Base-by-base conservation (phyloP, 1,140 invertebrate species). In the Globodera rostochiensis region DNA sequence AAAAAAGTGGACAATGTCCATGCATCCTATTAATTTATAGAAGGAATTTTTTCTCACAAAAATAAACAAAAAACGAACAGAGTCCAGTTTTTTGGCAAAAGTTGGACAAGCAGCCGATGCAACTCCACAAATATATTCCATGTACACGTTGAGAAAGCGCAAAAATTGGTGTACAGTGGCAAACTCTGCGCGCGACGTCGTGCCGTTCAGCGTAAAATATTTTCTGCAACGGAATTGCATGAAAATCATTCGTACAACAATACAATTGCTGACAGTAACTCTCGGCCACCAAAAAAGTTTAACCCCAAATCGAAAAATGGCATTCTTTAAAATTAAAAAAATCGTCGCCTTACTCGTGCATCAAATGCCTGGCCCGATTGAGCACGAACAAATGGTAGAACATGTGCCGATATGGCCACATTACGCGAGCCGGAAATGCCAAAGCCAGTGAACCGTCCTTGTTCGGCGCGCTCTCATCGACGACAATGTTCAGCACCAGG, bases 371-470 rank as follows among this genome's bases (percentile, higher is more conserved):
- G 9, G 82, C 82, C 7, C 82, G 77, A 25, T 83, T 74, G 3
- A 83, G 49, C n/a, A 83, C 11, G 45, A 83, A 83, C 5, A 64
- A 57, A 19, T 83, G 73, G 45, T 47, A 50, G 74, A 83, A 83
- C 5, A 83, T 25, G 47, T 73, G 73, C 50, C 80, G 83, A 21
- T 83, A 83, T 15, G 73, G 67, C 50, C 74, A 79, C 19, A 83
- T 49, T 7, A 83, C 77, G 15, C 47, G 53, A 9, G 69, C 57
- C 3, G 82, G 82, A 70, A 83, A 84, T 45, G 76, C 82, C 80
- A 83, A 77, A 60, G n/a, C 60, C 3, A 83, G 66, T n/a, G 80
- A 46, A 5, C 9, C 15, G 69, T 84, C 66, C 15, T 66, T 45
- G n/a, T 82, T 83, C 6, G 83, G 7, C 7, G 53, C 15, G n/a